Percentiles rank a stretch among this genome's conserved stretches.
Evolutionary conservation across 2,888 invertebrate species (phyloP).

Genomic region (Ditula angustiorana): DNA sequence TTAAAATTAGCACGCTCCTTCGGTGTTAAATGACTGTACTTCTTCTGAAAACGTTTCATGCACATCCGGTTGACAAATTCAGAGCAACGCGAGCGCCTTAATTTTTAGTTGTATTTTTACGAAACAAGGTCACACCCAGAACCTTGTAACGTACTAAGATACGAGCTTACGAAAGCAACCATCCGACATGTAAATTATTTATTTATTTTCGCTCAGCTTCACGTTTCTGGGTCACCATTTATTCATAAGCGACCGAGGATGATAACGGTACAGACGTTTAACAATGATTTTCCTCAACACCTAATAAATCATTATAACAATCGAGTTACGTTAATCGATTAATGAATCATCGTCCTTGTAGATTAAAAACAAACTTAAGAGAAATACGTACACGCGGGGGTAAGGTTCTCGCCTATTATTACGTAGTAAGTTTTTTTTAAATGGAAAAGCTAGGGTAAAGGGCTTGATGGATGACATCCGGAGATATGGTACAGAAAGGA

Average conservation of each 20-base stretch:
- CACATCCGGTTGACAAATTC: background rate
- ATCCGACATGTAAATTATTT: background rate
- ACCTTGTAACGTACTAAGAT: background rate
- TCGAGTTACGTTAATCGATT: constrained; percentile 1
- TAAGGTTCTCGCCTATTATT: no score
- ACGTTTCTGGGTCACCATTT: constrained; percentile 21
- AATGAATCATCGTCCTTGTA: constrained; percentile 23
- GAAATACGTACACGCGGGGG: no score
- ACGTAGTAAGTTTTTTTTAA: no score
- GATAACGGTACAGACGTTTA: constrained; percentile 3
- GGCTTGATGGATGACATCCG: no score
- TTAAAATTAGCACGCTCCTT: no score
- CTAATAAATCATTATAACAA: constrained; percentile 11
- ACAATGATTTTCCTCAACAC: background rate
- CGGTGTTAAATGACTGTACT: no score
- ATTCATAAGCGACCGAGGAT: constrained; percentile 9
- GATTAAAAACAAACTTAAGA: no score
- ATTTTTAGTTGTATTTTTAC: background rate
- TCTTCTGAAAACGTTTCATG: background rate
- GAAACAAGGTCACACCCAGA: background rate
- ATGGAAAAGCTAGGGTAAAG: no score
- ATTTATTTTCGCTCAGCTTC: background rate
- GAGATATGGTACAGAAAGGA: no score
- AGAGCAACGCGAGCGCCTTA: background rate
- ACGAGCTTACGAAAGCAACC: background rate